Base-by-base conservation (phyloP, 2,888 invertebrate species). In the Arctia plantaginis region DNA sequence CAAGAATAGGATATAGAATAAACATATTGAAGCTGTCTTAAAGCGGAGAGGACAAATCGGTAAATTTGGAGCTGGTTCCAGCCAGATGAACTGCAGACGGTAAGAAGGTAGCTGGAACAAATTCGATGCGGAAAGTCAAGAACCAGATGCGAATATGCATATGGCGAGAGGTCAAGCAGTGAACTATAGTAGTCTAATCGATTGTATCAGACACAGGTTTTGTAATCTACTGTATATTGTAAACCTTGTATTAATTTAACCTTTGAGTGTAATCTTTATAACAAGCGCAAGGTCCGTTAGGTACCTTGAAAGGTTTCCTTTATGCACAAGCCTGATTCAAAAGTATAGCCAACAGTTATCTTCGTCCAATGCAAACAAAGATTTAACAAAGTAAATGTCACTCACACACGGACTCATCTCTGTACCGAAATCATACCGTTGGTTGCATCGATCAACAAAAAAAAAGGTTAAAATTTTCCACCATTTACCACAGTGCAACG, bases 401-500 rank as follows among this genome's bases (percentile, higher is more conserved):
- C 73, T 82, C 76, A 74, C 51, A 51, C 41, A n/a, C 47, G 20
- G 47, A 72, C 41, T 72, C 66, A 67, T 75, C 76, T 71, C 69
- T 62, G 59, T 77, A 80, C 76, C 74, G 64, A 82, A 72, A 78
- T 80, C 35, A 73, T 39, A 74, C 72, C 72, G 66, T 72, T 81
- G 81, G 66, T 72, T 81, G 81, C 82, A 80, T 65, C 66, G 69
- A 33, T 66, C 59, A 72, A 72, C 76, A 74, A 71, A 71, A 74
- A 71, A 71, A 66, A 66, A 23, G 66, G 3, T 47, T 55, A 72
- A 75, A 73, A 65, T 72, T 85, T 78, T 81, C 77, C 81, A 77
- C 73, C 72, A 69, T 77, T 78, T 73, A 77, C 15, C 75, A 76
- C 85, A 84, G 85, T 85, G 85, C 85, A 85, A 85, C 77, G 85